phyloP scores from a whole-genome alignment of 2,113 vertebrate genomes.

The Sinocyclocheilus grahami region DNA sequence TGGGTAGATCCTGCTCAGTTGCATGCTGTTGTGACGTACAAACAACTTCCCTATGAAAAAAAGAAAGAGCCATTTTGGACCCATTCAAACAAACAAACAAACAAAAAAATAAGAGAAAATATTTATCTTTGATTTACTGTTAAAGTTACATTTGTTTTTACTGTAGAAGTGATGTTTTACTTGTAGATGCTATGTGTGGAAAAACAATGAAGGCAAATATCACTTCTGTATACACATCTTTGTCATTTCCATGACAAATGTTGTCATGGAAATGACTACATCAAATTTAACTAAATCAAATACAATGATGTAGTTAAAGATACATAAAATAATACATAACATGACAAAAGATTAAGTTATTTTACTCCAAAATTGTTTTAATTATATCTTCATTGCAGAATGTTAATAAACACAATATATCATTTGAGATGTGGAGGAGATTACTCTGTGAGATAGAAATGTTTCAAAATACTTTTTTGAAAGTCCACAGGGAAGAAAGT shows the following conservation, averaged over 20 bases:
- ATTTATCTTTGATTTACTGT: not conserved
- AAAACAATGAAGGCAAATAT: not conserved
- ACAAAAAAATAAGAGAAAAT: not conserved
- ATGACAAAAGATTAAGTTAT: not conserved
- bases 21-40: constrained; percentile 80
- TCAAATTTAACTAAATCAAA: too few species aligned
- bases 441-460: not conserved
- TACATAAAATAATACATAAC: not conserved
- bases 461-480: too few species aligned
- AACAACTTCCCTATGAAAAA: constrained; percentile 79
- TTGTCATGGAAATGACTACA: too few species aligned
- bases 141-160: not conserved
- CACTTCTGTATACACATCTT: not conserved
- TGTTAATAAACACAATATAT: not conserved
- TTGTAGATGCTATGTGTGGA: not conserved
- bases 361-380: not conserved
- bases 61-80: not conserved
- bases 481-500: too few species aligned
- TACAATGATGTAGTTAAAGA: not conserved
- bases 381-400: not conserved
- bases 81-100: not conserved
- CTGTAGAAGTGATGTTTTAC: too few species aligned
- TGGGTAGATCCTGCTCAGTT: constrained; percentile 90
- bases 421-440: not conserved
- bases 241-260: not conserved